Base-by-base conservation (phyloP, 1,140 invertebrate species). In the Camponotus floridanus region DNA sequence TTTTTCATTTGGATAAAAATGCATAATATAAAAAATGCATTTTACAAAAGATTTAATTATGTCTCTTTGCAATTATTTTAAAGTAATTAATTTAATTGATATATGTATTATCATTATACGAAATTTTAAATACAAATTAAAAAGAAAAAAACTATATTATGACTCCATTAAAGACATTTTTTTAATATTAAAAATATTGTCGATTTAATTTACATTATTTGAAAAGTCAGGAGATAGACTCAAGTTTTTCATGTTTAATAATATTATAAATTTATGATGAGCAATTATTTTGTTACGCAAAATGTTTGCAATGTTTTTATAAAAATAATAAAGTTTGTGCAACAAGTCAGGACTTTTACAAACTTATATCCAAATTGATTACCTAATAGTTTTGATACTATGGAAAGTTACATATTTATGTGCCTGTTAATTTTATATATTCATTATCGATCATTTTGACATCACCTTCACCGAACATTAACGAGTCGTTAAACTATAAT, bases 381-480 rank as follows among this genome's bases (percentile, higher is more conserved):
- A 21, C 15, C 11, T 33, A 21, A 13, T n/a, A 70, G 2, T 11
- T 26, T 68, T 42, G 21, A 80, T 55, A 59, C 59, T 3, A 33
- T 81, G 18, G 11, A 39, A 33, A 0, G n/a, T 8, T 9, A 9
- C 15, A 2, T 2, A 79, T 51, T 15, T 67, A 51, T 39, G 39
- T 68, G 15, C 21, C 55, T 8, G 11, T 36, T 81, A 33, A 71
- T 26, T 71, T 71, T 45, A 61, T 11, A 78, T 2, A 67, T 71
- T 59, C 6, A 59, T 71, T 81, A 45, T 31, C 45, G 1, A 70
- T 70, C n/a, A 11, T 42, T 59, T 81, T 21, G 13, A 68, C 68
- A 42, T 45, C 31, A 15, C 11, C 8, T 67, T 81, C 13, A 4
- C 11, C n/a, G 45, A 55, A 48, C 26, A 81, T 45, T 81, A 70